Base-by-base conservation (phyloP, 2,888 invertebrate species). In the Cosmopolites sordidus region DNA sequence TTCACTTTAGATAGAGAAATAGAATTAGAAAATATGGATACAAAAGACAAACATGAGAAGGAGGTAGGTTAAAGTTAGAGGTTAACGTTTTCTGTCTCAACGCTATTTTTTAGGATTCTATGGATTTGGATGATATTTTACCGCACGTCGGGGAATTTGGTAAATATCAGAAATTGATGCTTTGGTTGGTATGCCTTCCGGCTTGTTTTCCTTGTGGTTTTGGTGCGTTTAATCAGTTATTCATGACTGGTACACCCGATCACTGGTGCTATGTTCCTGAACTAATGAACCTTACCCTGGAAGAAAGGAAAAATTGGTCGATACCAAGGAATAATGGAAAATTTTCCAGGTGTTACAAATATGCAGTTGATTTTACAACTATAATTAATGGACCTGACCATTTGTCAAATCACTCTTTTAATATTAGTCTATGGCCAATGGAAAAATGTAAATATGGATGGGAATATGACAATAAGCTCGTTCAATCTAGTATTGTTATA, bases 171-270 rank as follows among this genome's bases (percentile, higher is more conserved):
- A 91, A 89, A 71, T 76, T 88, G 47, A 76, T 92, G 56, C 77
- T 92, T 16, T 91, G 91, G 84, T 79, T 93, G 47, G 86, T 95
- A 53, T 91, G 93, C 66, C 76, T 93, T 57, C 90, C 93, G 12
- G 91, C 93, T 2, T 91, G 92, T 67, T 81, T 94, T 63, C 91
- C 93, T 0, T 92, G 92, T 66, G 92, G 92, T 22, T 93, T 92
- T 74, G 89, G 91, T 73, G 92, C 92, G 2, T 92, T 94, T 74
- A 93, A 92, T 76, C 93, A 93, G 75, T 79, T 94, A 30, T 94
- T 95, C 75, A 92, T 94, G 89, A 83, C 92, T 2, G 87, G 91
- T 64, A 83, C 85, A 29, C 93, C 93, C 0, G 83, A 86, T 39
- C 87, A 92, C 75, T 92, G 92, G 90, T 94, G 93, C 69, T 78